Conservation (phyloP, 2,113 vertebrate genomes). For the Vireo altiloquus region DNA sequence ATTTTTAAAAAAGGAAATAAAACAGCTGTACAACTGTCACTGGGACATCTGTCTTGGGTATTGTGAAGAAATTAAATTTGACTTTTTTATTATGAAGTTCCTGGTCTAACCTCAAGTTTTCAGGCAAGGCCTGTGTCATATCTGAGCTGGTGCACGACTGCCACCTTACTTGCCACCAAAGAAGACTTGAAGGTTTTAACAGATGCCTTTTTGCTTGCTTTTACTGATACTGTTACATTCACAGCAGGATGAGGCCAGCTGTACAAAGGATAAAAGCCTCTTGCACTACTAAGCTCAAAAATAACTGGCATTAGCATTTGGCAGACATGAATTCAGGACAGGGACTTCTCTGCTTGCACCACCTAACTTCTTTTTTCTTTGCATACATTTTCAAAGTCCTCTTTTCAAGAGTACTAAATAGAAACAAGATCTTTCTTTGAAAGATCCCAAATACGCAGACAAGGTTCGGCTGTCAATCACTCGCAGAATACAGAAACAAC, state of each 20-base stretch:
- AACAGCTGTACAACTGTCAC: background rate
- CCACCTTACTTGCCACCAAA: background rate
- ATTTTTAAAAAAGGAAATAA: background rate
- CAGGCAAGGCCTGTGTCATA: background rate
- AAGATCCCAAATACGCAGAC: background rate
- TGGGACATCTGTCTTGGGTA: background rate
- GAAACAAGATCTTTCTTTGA: background rate
- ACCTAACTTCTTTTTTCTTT: background rate
- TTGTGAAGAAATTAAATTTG: background rate
- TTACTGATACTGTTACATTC: fast-evolving
- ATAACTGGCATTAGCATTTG: background rate
- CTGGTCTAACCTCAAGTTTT: background rate
- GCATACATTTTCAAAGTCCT: background rate
- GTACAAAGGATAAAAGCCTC: background rate
- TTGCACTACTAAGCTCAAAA: background rate
- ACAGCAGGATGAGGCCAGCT: background rate
- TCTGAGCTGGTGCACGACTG: background rate
- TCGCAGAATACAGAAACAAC: background rate
- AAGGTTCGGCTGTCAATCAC: background rate
- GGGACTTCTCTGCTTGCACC: background rate
- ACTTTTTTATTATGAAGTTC: background rate
- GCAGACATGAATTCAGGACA: background rate
- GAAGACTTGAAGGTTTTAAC: background rate
- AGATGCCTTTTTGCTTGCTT: background rate
- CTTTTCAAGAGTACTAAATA: background rate